Conservation (phyloP, 1,140 invertebrate genomes). For the Caenorhabditis brenneri region DNA sequence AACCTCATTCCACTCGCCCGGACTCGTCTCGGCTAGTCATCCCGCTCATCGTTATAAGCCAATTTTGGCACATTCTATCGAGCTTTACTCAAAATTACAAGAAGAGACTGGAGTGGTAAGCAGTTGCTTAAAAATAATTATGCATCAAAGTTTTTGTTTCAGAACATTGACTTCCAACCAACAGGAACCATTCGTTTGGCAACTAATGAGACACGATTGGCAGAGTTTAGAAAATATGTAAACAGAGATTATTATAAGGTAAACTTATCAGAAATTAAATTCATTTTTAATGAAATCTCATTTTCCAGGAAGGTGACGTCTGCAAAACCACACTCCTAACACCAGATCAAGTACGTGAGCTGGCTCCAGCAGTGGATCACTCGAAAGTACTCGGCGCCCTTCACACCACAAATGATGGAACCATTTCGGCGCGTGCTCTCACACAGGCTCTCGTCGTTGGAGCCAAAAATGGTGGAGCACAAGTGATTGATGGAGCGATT, state of each 20-base stretch:
- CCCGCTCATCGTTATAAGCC: conserved; percentile 65
- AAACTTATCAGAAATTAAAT: conserved; percentile 9
- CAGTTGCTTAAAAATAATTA: no score
- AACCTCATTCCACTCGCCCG: conserved; percentile 55
- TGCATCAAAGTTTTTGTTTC: no score
- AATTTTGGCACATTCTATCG: conserved; percentile 64
- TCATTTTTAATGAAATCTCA: neutral
- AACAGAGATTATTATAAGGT: conserved; percentile 64
- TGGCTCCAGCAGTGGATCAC: conserved; percentile 71
- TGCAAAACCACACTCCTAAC: conserved; percentile 66
- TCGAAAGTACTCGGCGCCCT: conserved; percentile 49
- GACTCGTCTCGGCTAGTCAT: conserved; percentile 61
- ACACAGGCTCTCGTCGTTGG: conserved; percentile 46
- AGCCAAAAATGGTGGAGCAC: conserved; percentile 52
- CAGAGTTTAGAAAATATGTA: conserved; percentile 53
- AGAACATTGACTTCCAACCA: conserved; percentile 56
- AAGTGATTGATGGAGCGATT: conserved; percentile 50
- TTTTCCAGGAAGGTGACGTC: conserved; percentile 51
- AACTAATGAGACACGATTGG: conserved; percentile 52
- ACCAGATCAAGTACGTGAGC: conserved; percentile 69
- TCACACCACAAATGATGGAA: conserved; percentile 53
- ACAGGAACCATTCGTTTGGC: conserved; percentile 57
- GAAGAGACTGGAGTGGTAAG: conserved; percentile 67
- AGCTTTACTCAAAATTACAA: conserved; percentile 64
- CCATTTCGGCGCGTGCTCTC: conserved; percentile 24